phyloP scores from a whole-genome alignment of 1,140 invertebrate genomes.

The Drosophila burlai region DNA sequence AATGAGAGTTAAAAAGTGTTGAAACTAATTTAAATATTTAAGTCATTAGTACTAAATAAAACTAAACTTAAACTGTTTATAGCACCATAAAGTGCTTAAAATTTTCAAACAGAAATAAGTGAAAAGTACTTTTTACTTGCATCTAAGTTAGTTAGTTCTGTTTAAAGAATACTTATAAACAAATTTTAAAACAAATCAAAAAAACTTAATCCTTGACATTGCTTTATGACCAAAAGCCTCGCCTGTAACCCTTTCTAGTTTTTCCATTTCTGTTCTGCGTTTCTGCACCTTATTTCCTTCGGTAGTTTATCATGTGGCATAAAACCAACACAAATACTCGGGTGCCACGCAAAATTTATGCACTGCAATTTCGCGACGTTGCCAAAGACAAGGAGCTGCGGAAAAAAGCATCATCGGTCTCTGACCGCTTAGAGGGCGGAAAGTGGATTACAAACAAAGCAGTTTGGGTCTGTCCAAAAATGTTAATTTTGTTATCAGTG shows the following conservation, averaged over 20 bases:
- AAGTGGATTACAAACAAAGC: slow-evolving; percentile 62
- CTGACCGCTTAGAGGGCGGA: slow-evolving; percentile 20
- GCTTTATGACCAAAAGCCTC: slow-evolving; percentile 56
- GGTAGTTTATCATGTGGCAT: slow-evolving; percentile 65
- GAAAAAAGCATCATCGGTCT: slow-evolving; percentile 22
- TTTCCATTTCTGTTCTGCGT: slow-evolving; percentile 22
- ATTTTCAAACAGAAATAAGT: not conserved
- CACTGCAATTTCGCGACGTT: slow-evolving; percentile 60
- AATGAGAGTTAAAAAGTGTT: slow-evolving; percentile 5
- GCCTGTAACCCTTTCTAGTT: slow-evolving; percentile 12
- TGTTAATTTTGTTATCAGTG: slow-evolving; percentile 60
- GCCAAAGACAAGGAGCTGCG: slow-evolving; percentile 6
- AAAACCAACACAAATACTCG: slow-evolving; percentile 38
- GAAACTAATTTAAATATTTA: not conserved
- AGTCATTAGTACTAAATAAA: not conserved
- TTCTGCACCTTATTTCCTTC: slow-evolving; percentile 47
- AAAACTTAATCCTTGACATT: slow-evolving; percentile 56
- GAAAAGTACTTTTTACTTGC: not conserved
- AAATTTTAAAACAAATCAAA: slow-evolving; percentile 37
- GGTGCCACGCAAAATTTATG: slow-evolving; percentile 55
- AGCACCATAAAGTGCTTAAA: not conserved
- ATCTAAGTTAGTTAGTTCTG: not conserved
- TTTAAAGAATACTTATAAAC: slow-evolving; percentile 15
- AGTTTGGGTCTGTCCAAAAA: slow-evolving; percentile 18
- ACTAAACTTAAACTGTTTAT: not conserved